Evolutionary conservation across 1,140 invertebrate genomes (phyloP).

Genomic region (Antheraea pernyi): DNA sequence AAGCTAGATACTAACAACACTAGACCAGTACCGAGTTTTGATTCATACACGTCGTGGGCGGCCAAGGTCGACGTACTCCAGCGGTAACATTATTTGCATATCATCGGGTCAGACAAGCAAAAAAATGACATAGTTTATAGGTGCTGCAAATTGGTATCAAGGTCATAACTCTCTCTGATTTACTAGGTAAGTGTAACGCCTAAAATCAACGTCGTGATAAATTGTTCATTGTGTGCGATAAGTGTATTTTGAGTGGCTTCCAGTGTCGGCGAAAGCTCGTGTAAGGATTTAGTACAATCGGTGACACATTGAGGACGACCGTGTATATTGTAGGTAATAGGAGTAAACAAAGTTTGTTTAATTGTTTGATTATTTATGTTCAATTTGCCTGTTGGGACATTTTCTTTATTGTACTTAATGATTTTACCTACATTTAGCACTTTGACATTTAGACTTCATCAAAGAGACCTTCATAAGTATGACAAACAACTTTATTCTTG

Average conservation of each 20-base stretch:
- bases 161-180: constrained; percentile 67
- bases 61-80: constrained; percentile 73
- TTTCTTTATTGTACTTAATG: no score
- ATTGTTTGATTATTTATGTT: no score
- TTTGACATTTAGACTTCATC: no score
- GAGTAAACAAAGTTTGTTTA: neutral
- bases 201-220: constrained; percentile 72
- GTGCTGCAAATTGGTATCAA: constrained; percentile 70
- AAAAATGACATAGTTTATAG: constrained; percentile 64
- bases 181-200: constrained; percentile 76
- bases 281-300: constrained; percentile 46
- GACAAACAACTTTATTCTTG: no score
- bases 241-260: constrained; percentile 71
- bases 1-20: constrained; percentile 35
- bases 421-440: no score
- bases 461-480: no score
- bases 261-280: constrained; percentile 65
- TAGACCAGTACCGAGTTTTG: constrained; percentile 53
- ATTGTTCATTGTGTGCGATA: constrained; percentile 74
- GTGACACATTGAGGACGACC: constrained; percentile 23
- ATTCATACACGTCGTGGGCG: constrained; percentile 65
- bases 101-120: constrained; percentile 56
- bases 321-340: constrained; percentile 2
- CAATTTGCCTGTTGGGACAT: no score
- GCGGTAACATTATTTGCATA: constrained; percentile 75